phyloP scores from a whole-genome alignment of 1,140 invertebrate genomes.

The Temnothorax longispinosus region DNA sequence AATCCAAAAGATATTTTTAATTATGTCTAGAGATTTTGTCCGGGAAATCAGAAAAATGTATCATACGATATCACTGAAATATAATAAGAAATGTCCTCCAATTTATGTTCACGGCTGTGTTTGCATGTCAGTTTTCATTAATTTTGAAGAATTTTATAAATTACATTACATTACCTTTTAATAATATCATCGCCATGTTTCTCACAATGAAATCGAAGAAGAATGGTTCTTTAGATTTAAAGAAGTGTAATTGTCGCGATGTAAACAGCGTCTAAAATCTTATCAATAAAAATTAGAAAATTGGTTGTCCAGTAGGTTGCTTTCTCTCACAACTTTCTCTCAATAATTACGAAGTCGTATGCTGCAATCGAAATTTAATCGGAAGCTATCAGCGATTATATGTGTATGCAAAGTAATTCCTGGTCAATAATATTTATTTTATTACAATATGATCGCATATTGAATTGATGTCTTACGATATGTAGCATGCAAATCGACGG shows the following conservation, averaged over 20 bases:
- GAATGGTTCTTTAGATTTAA: too few species aligned
- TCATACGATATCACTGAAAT: background rate
- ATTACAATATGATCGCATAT: conserved; percentile 8
- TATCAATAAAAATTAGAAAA: background rate
- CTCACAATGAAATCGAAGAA: background rate
- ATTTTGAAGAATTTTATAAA: conserved; percentile 2
- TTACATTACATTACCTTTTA: background rate
- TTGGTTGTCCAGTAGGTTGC: background rate
- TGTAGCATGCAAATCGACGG: background rate
- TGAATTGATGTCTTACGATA: background rate
- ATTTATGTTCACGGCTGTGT: background rate
- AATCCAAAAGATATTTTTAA: background rate
- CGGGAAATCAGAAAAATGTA: background rate
- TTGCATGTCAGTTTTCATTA: background rate
- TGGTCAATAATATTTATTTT: conserved; percentile 21
- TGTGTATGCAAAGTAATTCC: background rate
- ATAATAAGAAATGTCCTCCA: background rate
- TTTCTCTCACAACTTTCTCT: background rate
- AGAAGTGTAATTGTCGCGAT: background rate
- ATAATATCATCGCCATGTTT: background rate
- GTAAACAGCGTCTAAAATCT: background rate
- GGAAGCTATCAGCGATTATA: background rate
- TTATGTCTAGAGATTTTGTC: background rate
- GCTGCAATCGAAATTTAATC: background rate
- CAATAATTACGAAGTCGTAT: conserved; percentile 23